A percentile compares a stretch with the other conserved stretches of the same genome.
These are phyloP conservation scores for Heliothis subflexa DNA, from an alignment of 1,140 invertebrate species.

Conservation along the genomic window DNA sequence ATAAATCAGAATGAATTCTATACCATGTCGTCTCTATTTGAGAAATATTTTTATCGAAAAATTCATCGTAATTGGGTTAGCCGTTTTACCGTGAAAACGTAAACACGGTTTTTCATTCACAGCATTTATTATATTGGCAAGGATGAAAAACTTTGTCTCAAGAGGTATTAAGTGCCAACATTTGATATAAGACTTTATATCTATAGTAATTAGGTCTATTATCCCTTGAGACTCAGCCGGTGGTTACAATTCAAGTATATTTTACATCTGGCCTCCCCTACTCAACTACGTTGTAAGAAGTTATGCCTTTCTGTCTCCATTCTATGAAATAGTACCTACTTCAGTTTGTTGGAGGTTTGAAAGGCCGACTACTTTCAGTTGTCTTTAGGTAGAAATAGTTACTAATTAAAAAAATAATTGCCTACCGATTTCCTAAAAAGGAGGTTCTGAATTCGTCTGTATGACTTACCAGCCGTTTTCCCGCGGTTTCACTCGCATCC, in stretches of 20 bases:
- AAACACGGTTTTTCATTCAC: neutral
- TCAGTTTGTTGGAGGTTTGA: neutral
- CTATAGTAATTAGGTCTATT: no score
- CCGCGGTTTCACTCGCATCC: no score
- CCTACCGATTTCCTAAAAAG: no score
- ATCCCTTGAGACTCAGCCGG: neutral
- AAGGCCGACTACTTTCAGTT: no score
- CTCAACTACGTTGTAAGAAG: neutral
- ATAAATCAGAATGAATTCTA: no score
- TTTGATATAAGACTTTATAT: neutral
- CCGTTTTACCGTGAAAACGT: neutral
- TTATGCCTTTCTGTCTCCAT: slow-evolving; percentile 4
- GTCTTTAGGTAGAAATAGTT: no score
- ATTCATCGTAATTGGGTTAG: neutral
- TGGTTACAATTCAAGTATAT: slow-evolving; percentile 2
- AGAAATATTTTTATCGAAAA: neutral
- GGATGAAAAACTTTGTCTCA: neutral
- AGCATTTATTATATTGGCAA: neutral
- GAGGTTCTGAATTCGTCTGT: no score
- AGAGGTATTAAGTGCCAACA: neutral
- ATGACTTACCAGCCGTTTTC: no score
- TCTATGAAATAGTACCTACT: neutral
- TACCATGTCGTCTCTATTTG: no score
- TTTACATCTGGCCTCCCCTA: neutral
- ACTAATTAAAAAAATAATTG: no score